phyloP scores from a whole-genome alignment of 2,113 vertebrate species.

The Vireo altiloquus region DNA sequence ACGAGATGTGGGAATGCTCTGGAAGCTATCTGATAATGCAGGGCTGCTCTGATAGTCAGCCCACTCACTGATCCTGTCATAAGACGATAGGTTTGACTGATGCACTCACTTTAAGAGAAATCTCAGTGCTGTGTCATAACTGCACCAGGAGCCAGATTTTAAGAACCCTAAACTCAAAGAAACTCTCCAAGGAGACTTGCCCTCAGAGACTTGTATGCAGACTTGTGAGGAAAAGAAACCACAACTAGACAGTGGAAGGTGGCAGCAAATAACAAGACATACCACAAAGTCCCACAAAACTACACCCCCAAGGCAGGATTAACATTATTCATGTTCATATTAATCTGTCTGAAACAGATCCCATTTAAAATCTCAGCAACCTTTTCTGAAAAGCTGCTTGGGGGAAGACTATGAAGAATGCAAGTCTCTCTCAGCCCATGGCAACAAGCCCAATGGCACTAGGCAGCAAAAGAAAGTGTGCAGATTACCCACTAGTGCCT shows the following conservation, averaged over 20 bases:
- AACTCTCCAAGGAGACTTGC: background rate
- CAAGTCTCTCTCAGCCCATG: slow-evolving; percentile 39
- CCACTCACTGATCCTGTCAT: background rate
- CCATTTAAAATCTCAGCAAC: slow-evolving; percentile 1
- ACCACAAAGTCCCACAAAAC: background rate
- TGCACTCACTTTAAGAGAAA: background rate
- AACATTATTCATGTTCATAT: background rate
- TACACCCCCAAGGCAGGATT: background rate
- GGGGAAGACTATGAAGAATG: slow-evolving; percentile 44
- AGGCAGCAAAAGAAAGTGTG: slow-evolving; percentile 47
- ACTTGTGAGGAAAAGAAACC: background rate
- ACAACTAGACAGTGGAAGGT: background rate
- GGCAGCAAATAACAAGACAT: background rate
- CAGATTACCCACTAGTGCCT: slow-evolving; percentile 37
- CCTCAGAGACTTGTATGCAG: background rate
- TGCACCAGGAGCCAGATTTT: background rate
- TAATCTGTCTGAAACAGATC: slow-evolving; percentile 26
- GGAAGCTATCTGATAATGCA: background rate
- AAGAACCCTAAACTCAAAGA: background rate
- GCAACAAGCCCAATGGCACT: slow-evolving; percentile 48
- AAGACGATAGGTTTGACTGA: background rate
- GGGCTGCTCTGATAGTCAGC: background rate
- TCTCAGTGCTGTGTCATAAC: background rate
- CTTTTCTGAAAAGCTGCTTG: slow-evolving; percentile 26
- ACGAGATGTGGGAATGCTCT: background rate